phyloP scores from a whole-genome alignment of 2,797 vertebrate species.

The Poeciliopsis turneri region DNA sequence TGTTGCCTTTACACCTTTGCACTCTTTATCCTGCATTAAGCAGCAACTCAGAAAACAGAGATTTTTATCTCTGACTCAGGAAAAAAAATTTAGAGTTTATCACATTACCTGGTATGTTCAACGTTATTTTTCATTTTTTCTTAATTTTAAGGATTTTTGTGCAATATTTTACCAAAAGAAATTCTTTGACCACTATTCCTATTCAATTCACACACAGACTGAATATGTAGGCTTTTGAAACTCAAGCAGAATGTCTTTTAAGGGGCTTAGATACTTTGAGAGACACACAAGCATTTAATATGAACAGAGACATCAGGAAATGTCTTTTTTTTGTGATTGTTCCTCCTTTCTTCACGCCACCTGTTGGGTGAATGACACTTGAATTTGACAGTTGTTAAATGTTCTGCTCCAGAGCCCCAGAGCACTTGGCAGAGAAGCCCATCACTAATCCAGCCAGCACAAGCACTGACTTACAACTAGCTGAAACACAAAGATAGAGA shows the following conservation, averaged over 20 bases:
- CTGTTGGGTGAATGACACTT: constrained; percentile 53
- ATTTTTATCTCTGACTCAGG: neutral
- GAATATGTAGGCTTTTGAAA: constrained; percentile 1
- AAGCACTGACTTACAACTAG: constrained; percentile 58
- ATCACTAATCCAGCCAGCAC: constrained; percentile 66
- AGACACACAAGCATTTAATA: constrained; percentile 17
- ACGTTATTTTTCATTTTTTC: neutral
- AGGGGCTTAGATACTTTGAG: constrained; percentile 8
- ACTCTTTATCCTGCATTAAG: neutral
- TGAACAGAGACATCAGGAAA: constrained; percentile 43
- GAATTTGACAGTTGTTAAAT: constrained; percentile 63
- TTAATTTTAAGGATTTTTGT: neutral
- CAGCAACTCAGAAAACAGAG: neutral
- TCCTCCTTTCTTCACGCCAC: constrained; percentile 42
- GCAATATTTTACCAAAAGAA: neutral
- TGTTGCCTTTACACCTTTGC: neutral
- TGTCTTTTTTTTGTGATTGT: constrained; percentile 29
- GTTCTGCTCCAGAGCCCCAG: constrained; percentile 57
- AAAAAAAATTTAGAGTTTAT: neutral
- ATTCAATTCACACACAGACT: constrained; percentile 35
- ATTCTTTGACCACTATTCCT: neutral
- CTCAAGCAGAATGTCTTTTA: constrained; percentile 15
- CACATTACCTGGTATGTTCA: neutral
- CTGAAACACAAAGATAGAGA: constrained; percentile 38
- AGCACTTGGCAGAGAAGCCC: constrained; percentile 59